Evolutionary conservation across 1,140 invertebrate genomes (phyloP).

Genomic region (Pseudomyrmex flavicornis): DNA sequence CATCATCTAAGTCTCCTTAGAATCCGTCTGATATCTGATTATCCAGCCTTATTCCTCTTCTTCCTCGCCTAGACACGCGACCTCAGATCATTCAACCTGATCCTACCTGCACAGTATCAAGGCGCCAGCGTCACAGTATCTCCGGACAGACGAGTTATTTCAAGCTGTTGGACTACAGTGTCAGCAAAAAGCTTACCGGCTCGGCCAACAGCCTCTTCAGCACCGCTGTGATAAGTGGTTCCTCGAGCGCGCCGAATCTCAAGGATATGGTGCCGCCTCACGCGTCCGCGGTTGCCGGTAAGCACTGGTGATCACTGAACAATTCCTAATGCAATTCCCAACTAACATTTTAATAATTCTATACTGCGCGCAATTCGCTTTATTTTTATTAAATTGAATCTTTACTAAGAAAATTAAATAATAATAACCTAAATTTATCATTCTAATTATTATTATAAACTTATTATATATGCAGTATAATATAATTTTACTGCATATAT

Average conservation of each 20-base stretch:
- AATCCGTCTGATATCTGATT: constrained; percentile 60
- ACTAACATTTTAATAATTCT: not conserved
- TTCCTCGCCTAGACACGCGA: constrained; percentile 83
- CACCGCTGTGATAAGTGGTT: constrained; percentile 97
- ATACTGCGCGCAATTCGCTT: not conserved
- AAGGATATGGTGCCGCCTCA: constrained; percentile 92
- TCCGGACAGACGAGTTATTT: constrained; percentile 96
- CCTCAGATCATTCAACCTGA: constrained; percentile 86
- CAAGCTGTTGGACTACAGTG: constrained; percentile 92
- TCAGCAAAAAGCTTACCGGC: constrained; percentile 89
- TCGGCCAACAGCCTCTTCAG: constrained; percentile 94
- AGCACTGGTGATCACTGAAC: constrained; percentile 74
- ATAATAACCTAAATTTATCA: no score
- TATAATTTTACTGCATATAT: no score
- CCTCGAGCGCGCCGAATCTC: constrained; percentile 95
- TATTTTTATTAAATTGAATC: not conserved
- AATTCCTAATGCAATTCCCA: not conserved
- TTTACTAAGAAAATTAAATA: no score
- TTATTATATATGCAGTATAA: no score
- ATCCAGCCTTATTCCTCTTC: constrained; percentile 81
- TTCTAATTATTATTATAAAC: no score
- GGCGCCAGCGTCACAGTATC: constrained; percentile 96
- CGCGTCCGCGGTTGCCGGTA: constrained; percentile 89
- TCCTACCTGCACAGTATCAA: constrained; percentile 87
- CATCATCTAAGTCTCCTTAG: constrained; percentile 59